phyloP scores from a whole-genome alignment of 2,888 invertebrate genomes.

The Leptopilina syphax region DNA sequence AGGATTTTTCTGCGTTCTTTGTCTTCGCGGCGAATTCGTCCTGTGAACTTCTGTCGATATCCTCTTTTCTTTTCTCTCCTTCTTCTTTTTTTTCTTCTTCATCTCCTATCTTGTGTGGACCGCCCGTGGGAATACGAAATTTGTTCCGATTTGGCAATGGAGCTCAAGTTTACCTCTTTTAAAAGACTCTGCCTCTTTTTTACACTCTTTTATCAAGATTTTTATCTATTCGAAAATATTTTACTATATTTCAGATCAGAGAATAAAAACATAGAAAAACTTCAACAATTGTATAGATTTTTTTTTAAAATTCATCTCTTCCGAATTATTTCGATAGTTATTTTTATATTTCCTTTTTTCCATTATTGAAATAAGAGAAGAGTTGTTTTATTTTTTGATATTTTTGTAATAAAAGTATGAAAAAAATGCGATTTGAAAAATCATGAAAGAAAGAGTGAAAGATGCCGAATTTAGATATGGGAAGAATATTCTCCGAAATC shows the following conservation, averaged over 20 bases:
- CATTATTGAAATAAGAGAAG: neutral
- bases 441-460: slow-evolving; percentile 4
- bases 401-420: slow-evolving; percentile 9
- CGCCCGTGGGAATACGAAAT: slow-evolving; percentile 41
- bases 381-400: neutral
- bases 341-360: neutral
- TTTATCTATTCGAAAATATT: slow-evolving; percentile 27
- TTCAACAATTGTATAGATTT: no score
- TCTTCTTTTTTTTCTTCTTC: slow-evolving; percentile 36
- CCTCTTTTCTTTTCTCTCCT: slow-evolving; percentile 50
- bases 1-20: slow-evolving; percentile 49
- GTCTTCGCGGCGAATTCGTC: slow-evolving; percentile 55
- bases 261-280: no score
- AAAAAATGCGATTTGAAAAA: slow-evolving; percentile 25
- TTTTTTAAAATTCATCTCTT: neutral
- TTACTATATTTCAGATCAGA: neutral
- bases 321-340: neutral
- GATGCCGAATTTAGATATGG: slow-evolving; percentile 29
- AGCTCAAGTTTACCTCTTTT: slow-evolving; percentile 29
- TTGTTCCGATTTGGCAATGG: slow-evolving; percentile 39
- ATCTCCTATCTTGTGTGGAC: slow-evolving; percentile 38
- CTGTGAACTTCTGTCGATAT: slow-evolving; percentile 47
- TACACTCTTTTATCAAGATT: slow-evolving; percentile 29
- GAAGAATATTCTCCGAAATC: slow-evolving; percentile 47
- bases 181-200: slow-evolving; percentile 21